Evolutionary conservation across 2,113 vertebrate genomes (phyloP), one percentile per base, ranked within the genome.

Genomic region (Jaculus jaculus): DNA sequence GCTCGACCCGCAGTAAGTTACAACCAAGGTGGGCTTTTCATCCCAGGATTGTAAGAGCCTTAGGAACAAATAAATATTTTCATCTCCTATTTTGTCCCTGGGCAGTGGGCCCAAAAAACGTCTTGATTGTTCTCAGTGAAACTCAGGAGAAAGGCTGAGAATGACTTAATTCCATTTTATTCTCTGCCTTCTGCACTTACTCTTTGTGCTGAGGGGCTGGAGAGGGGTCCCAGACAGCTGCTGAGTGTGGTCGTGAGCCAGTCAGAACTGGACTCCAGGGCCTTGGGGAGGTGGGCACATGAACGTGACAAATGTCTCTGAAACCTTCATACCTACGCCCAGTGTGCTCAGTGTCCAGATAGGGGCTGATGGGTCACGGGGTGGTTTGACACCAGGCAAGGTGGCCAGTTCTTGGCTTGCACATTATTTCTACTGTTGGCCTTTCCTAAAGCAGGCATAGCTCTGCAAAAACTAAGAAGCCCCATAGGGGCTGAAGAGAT

Each of bases 41-140:
- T 90, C 92, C 68, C 47, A 83, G 94, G 89, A 94, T 95, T 54
- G 66, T 26, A 66, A 89, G 85, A 90, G 93, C 85, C 93, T 96
- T 95, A 95, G 95, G 87, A 96, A 97, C 96, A 96, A 96, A 96
- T 94, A 96, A 95, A 95, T 96, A 95, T 95, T 95, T 96, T 96
- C 93, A 95, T 96, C 96, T 90, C 88, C 85, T 91, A 65, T 96
- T 97, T 92, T 97, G 86, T 95, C 83, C 95, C 93, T 87, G 92
- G 96, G 95, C 95, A 95, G 28, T 17, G 28, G 94, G 93, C 96
- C 96, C 77, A 71, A 93, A 96, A 92, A 60, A 34, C 1, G 0
- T 93, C 94, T 93, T 90, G 92, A 80, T 92, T 92, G 77, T 89
- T 34, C 82, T 93, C 60, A 60, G 51, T 58, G 80, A 54, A 96